A percentile compares a stretch with the other conserved stretches of the same genome.
These are phyloP conservation scores for Acanthaster planci DNA, from an alignment of 35 echinoderm and acorn worm genomes.

Conservation along the genomic window DNA sequence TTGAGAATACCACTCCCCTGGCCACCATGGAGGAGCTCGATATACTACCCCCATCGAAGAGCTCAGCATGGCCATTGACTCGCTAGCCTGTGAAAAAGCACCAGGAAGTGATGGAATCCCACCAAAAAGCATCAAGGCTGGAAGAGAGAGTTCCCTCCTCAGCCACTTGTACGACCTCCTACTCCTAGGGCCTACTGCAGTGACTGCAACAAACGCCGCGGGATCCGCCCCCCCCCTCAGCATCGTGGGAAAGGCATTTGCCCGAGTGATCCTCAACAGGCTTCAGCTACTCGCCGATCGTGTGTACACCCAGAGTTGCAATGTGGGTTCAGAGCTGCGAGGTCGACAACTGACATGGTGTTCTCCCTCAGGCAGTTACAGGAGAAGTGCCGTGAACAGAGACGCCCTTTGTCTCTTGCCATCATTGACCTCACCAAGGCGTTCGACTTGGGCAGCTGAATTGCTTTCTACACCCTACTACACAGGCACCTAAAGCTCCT, in stretches of 20 bases:
- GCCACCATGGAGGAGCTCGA: too few relatives aligned
- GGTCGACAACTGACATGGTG: slow-evolving; percentile 52
- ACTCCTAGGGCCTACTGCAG: slow-evolving; percentile 29
- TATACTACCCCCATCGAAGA: slow-evolving; percentile 42
- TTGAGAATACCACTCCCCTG: too few relatives aligned
- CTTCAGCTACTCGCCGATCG: slow-evolving; percentile 29
- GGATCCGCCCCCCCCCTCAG: slow-evolving; percentile 42
- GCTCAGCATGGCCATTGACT: slow-evolving; percentile 49
- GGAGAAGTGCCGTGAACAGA: slow-evolving; percentile 64
- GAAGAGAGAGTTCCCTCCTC: slow-evolving; percentile 38
- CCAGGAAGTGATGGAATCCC: slow-evolving; percentile 49
- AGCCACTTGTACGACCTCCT: slow-evolving; percentile 42
- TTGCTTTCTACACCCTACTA: slow-evolving; percentile 16
- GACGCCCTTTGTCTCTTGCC: too few relatives aligned
- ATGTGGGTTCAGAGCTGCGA: too few relatives aligned
- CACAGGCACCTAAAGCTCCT: not conserved
- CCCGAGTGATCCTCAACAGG: too few relatives aligned
- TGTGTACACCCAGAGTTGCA: slow-evolving; percentile 42
- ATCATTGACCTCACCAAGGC: too few relatives aligned
- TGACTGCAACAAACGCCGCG: slow-evolving; percentile 67
- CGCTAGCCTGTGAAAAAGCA: too few relatives aligned
- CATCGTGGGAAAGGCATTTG: too few relatives aligned
- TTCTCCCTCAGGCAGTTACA: slow-evolving; percentile 50
- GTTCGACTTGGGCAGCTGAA: slow-evolving; percentile 46
- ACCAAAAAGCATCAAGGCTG: slow-evolving; percentile 36